Evolutionary conservation across 2,113 vertebrate genomes (phyloP).

Genomic region (Microtus montanus): DNA sequence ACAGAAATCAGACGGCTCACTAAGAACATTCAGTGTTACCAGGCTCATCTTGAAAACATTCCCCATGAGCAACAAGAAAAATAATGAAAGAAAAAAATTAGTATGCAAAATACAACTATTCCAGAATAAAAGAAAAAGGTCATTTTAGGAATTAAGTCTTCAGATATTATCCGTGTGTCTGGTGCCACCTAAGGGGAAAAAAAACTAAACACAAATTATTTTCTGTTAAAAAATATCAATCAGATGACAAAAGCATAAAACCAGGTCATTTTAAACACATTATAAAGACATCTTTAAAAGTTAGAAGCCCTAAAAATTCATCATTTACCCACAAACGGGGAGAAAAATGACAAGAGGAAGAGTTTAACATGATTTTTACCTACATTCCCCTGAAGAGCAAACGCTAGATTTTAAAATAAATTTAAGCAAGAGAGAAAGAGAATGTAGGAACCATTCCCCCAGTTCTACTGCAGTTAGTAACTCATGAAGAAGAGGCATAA

Average conservation of each 20-base stretch:
- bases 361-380: slow-evolving; percentile 48
- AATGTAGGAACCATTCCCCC: slow-evolving; percentile 39
- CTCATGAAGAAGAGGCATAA: slow-evolving; percentile 14
- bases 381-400: slow-evolving; percentile 48
- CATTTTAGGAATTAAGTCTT: slow-evolving; percentile 46
- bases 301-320: slow-evolving; percentile 42
- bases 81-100: not conserved
- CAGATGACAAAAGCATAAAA: slow-evolving; percentile 18
- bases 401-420: slow-evolving; percentile 55
- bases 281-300: not conserved
- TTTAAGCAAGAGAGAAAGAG: slow-evolving; percentile 15
- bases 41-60: not conserved
- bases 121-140: slow-evolving; percentile 1
- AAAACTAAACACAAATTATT: too few species aligned
- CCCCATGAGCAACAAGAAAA: not conserved
- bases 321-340: not conserved
- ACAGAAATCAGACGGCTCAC: slow-evolving; percentile 54
- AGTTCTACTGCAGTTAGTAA: not conserved
- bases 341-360: slow-evolving; percentile 31
- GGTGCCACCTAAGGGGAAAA: slow-evolving; percentile 34
- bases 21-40: slow-evolving; percentile 44
- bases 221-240: not conserved
- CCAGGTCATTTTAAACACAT: not conserved
- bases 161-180: slow-evolving; percentile 3
- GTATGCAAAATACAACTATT: slow-evolving; percentile 31